Evolutionary conservation across 2,797 vertebrate genomes (phyloP), one percentile per base, ranked within the genome.

Genomic region (Acrocephalus scirpaceus): DNA sequence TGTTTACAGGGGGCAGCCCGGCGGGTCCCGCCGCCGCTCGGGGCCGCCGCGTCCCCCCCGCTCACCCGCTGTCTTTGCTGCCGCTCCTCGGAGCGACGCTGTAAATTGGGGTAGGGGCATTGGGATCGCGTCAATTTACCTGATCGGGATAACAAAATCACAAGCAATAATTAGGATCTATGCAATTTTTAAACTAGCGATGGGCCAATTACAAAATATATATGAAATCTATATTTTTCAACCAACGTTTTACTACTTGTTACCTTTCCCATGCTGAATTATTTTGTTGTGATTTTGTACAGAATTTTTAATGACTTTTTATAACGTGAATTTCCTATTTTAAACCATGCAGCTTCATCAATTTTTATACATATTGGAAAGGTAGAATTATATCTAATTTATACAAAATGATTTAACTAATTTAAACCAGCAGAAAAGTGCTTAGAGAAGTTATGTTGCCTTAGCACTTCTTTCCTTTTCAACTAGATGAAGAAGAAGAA

Each of bases 91-190:
- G 81, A 79, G 97, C 97, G 93, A 96, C 97, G 96, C 94, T 93
- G 96, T 94, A 32, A 44, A 72, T 64, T 18, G 82, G 81, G 92
- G 70, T 45, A 29, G 92, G 74, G 92, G 92, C 92, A 32, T 6
- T 22, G 90, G 98, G 97, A 97, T 98, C 98, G 96, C 98, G 97
- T 97, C 97, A 96, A 98, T 98, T 98, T 92, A 97, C 98, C 96
- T 97, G 97, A 98, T 98, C 97, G 97, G 98, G 98, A 98, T 98
- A 97, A 98, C 98, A 98, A 96, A 98, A 98, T 97, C 98, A 98
- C 97, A 97, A 99, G 99, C 99, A 99, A 99, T 99, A 99, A 99
- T 99, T 98, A 98, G 99, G 98, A 99, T 98, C 99, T 99, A 99
- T 99, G 99, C 99, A 99, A 99, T 99, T 99, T 99, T 98, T 98